These are phyloP conservation scores for Desmodus rotundus DNA, from an alignment of 2,113 vertebrate species.

Conservation along the genomic window DNA sequence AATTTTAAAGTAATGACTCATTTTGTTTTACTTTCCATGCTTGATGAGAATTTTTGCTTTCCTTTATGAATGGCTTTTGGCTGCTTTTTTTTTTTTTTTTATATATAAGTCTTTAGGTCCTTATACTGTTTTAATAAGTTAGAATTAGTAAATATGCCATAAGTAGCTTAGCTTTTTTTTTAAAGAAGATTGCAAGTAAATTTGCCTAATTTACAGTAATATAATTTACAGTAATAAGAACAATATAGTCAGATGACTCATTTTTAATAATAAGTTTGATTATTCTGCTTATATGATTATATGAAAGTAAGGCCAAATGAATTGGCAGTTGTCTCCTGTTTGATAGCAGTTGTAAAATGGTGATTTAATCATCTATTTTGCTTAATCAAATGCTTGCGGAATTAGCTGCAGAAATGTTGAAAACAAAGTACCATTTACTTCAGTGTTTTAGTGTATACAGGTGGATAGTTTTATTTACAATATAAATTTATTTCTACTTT, in stretches of 20 bases:
- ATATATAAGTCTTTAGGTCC: constrained; percentile 41
- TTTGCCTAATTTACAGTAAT: too few species aligned
- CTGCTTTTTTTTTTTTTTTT: constrained; percentile 41
- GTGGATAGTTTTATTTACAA: constrained; percentile 27
- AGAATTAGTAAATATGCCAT: constrained; percentile 28
- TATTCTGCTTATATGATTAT: background rate
- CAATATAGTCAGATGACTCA: background rate
- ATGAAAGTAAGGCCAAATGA: background rate
- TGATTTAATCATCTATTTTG: constrained; percentile 44
- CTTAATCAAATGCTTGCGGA: constrained; percentile 29
- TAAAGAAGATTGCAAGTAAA: constrained; percentile 38
- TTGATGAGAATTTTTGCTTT: constrained; percentile 70
- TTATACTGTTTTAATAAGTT: constrained; percentile 63
- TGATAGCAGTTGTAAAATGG: constrained; percentile 43
- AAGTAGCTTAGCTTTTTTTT: constrained; percentile 26
- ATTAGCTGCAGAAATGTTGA: constrained; percentile 32
- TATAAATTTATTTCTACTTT: constrained; percentile 16
- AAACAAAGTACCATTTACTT: constrained; percentile 41
- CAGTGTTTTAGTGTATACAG: constrained; percentile 22
- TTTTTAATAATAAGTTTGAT: constrained; percentile 10
- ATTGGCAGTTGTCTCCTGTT: constrained; percentile 33
- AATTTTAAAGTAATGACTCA: constrained; percentile 61
- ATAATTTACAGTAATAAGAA: constrained; percentile 13
- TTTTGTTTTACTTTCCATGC: constrained; percentile 56
- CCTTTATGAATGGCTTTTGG: constrained; percentile 74